Evolutionary conservation across 2,888 invertebrate genomes (phyloP), one percentile per base, ranked within the genome.

Genomic region (Leucophora obtusa): DNA sequence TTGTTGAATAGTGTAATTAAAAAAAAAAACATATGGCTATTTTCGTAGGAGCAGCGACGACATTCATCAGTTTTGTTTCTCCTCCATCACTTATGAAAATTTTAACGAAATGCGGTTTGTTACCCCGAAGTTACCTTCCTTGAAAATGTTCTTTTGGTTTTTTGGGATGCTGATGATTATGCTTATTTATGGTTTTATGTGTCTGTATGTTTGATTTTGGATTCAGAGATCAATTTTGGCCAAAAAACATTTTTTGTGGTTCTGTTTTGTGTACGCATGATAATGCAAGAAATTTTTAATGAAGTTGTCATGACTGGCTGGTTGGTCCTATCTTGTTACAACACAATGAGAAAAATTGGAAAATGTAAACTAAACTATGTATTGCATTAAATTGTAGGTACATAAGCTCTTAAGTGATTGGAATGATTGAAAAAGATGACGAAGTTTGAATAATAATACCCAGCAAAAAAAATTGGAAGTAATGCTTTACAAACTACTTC

Each of bases 281-380:
- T 79, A 82, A 60, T 54, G 76, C 72, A 82, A 83, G 83, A 84
- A 80, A 83, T 84, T 84, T 77, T 85, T 85, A 85, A 86, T 86
- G 84, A 86, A 86, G 86, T 85, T 86, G 85, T 85, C 86, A 83
- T 85, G 79, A 75, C 65, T 80, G 72, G 56, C 63, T 78, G 73
- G 68, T 77, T 70, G 70, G 70, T 59, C 66, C 56, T 68, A 43
- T 77, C 77, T 71, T 60, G 69, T 71, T 35, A 77, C 43, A 21
- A 21, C 11, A 6, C 2, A 53, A 24, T 9, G 14, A 73, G 11
- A 10, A 50, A 50, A 5, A 51, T 28, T 1, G 10, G 4, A 38
- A 15, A 63, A 35, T 38, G n/a, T 35, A 10, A 21, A 28, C 18
- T 51, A 33, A 9, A 65, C 5, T 14, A n/a, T 15, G 11, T 8